Evolutionary conservation across 2,113 vertebrate genomes (phyloP), one percentile per base, ranked within the genome.

Genomic region (Erythrocercus mccallii): DNA sequence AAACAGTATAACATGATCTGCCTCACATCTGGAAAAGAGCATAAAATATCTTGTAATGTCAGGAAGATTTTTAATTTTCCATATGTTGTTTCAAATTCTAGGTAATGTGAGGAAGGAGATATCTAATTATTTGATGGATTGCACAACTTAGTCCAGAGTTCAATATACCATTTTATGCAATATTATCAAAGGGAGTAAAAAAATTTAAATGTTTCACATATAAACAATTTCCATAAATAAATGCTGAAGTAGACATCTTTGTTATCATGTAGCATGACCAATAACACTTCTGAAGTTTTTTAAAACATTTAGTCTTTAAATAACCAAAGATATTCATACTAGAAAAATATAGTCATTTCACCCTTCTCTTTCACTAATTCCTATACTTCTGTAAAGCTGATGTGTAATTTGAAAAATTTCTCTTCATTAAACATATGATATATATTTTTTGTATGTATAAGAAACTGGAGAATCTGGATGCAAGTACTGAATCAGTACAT

Each of bases 21-120:
- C 44, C 79, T 90, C 83, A 65, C 88, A 91, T 96, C 83, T 90
- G 94, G 93, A 82, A 89, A 84, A 86, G 69, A 78, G 33, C 28
- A 58, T 62, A 95, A 73, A 71, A 53, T 66, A 71, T 70, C 72
- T 81, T 93, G 51, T 56, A 56, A 56, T 90, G 74, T 79, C 71
- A 81, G 71, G 64, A 93, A 80, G 35, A 88, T 85, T 94, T 86
- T 93, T 94, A 60, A 61, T 54, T 60, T 93, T 95, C 82, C 40
- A 23, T 78, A 24, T 96, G 65, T 80, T 93, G 14, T 69, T 88
- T 96, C 80, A 87, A 54, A 51, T 93, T 84, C n/a, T 77, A 78
- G 61, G 56, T 87, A 47, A 69, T 48, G 13, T 71, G 47, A 92
- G 65, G 68, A 86, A 94, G 17, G 48, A 94, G 42, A 30, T 76